These are phyloP conservation scores for Melipona bicolor DNA, from an alignment of 2,888 invertebrate genomes.

Conservation along the genomic window DNA sequence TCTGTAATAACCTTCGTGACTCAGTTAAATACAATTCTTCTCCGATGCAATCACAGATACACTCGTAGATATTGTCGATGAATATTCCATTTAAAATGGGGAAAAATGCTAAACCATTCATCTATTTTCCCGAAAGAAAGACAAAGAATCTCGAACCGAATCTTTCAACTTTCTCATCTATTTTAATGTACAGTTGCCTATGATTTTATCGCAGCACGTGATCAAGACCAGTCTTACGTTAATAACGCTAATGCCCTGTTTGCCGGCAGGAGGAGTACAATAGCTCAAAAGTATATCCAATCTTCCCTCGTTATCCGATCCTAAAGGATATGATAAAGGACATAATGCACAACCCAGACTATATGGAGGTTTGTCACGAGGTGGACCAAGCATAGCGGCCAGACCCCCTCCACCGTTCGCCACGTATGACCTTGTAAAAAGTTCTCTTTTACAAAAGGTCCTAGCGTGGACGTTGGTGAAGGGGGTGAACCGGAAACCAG, in stretches of 20 bases:
- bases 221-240: background rate
- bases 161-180: background rate
- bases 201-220: background rate
- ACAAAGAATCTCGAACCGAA: background rate
- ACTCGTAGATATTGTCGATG: background rate
- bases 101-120: background rate
- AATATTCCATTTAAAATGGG: background rate
- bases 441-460: conserved; percentile 40
- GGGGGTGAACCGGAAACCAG: conserved; percentile 70
- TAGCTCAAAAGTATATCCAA: conserved; percentile 96
- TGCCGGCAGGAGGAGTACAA: conserved; percentile 92
- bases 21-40: background rate
- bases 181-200: no score
- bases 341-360: conserved; percentile 97
- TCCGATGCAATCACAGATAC: background rate
- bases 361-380: conserved; percentile 98
- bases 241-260: conserved; percentile 37
- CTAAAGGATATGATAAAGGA: conserved; percentile 99
- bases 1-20: background rate
- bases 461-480: conserved; percentile 71
- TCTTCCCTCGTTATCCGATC: conserved; percentile 97
- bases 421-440: conserved; percentile 81
- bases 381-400: conserved; percentile 86
- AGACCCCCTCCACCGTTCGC: conserved; percentile 82
- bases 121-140: background rate